Conservation (phyloP, 2,888 invertebrate species). For the Mimas tiliae region DNA sequence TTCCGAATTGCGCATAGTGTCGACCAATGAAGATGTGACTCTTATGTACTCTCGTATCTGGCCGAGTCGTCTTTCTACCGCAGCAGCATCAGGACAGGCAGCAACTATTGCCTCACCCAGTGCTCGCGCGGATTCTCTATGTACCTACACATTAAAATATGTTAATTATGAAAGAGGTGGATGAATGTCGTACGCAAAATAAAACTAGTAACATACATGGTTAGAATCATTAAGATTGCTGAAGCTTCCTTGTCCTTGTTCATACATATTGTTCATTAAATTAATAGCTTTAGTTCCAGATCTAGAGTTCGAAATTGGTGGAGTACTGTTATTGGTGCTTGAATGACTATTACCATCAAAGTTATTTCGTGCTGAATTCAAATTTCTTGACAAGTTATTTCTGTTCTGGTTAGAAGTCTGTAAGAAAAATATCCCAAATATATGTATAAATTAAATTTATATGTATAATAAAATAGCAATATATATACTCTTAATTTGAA, state of each 20-base stretch:
- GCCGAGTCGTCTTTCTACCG: conserved; percentile 88
- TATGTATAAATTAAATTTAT: not conserved
- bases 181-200: too few species aligned
- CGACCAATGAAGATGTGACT: conserved; percentile 88
- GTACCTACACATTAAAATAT: conserved; percentile 49
- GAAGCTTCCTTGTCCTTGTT: conserved; percentile 72
- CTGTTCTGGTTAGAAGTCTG: conserved; percentile 75
- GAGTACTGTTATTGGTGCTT: conserved; percentile 69
- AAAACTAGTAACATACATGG: conserved; percentile 57
- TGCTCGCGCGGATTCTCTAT: conserved; percentile 74
- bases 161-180: not conserved
- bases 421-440: conserved; percentile 36
- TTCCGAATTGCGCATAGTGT: conserved; percentile 87
- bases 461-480: too few species aligned
- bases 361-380: conserved; percentile 75
- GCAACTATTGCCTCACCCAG: conserved; percentile 78
- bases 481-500: too few species aligned
- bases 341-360: conserved; percentile 67
- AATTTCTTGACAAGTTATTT: conserved; percentile 75
- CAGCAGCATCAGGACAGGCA: conserved; percentile 86
- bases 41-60: conserved; percentile 90
- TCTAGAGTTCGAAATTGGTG: conserved; percentile 63
- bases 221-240: conserved; percentile 75
- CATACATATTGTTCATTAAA: conserved; percentile 80
- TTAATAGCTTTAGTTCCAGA: conserved; percentile 74